Conservation (phyloP, 37 sponge, comb jelly and placozoan genomes). For the Trichoplax adhaerens region DNA sequence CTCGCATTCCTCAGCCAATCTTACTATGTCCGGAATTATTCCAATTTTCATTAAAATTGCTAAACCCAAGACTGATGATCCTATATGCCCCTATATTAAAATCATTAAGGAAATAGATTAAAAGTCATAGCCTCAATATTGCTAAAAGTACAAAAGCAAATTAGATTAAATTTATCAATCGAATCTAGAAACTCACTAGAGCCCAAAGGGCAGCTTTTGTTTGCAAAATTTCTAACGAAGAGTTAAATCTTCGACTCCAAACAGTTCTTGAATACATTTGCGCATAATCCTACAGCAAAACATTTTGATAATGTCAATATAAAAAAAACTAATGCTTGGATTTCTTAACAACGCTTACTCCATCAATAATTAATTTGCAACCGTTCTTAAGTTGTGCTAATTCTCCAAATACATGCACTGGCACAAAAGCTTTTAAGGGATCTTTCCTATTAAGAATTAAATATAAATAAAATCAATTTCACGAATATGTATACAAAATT, state of each 20-base stretch:
- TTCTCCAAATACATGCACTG: conserved; percentile 73
- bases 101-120: neutral
- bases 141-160: neutral
- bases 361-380: conserved; percentile 20
- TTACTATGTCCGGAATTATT: conserved; percentile 23
- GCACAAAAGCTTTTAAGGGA: conserved; percentile 39
- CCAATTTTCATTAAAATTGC: conserved; percentile 27
- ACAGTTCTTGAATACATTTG: conserved; percentile 17
- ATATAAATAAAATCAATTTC: no score
- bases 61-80: conserved; percentile 38
- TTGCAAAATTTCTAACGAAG: conserved; percentile 12
- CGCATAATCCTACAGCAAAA: conserved; percentile 20
- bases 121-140: no score
- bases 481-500: no score
- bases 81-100: conserved; percentile 46
- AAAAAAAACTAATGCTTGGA: neutral
- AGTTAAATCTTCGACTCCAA: neutral
- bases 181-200: conserved; percentile 21
- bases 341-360: no score
- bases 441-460: no score
- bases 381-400: conserved; percentile 55
- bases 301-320: no score
- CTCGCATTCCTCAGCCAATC: conserved; percentile 29
- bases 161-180: neutral
- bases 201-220: conserved; percentile 79